Conservation (phyloP, 2,113 vertebrate genomes). For the Psettodes erumei region DNA sequence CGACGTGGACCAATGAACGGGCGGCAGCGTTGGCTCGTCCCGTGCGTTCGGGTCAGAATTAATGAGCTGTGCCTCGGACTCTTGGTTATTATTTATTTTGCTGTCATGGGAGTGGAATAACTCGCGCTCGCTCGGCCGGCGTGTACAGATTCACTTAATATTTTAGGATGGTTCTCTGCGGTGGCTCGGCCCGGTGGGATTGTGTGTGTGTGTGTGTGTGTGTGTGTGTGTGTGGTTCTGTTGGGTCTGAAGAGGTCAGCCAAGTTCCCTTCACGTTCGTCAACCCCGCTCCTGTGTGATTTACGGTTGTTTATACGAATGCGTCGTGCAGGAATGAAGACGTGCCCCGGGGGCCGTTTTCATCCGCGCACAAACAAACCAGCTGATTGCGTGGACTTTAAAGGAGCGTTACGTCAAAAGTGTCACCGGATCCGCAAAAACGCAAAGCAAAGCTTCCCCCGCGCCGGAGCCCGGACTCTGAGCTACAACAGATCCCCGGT, state of each 20-base stretch:
- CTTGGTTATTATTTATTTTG: conserved; percentile 23
- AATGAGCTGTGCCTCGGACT: conserved; percentile 53
- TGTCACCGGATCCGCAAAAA: no score
- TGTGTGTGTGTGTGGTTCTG: no score
- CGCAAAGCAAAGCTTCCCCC: no score
- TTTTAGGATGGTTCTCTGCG: conserved; percentile 22
- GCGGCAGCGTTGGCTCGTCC: conserved; percentile 1
- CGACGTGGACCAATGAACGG: background rate
- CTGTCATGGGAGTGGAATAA: conserved; percentile 25
- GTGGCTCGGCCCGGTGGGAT: no score
- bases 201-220: no score
- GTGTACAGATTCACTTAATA: conserved; percentile 33
- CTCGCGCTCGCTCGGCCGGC: background rate
- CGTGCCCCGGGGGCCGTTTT: conserved; percentile 23
- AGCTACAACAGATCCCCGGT: no score
- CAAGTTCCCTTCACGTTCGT: conserved; percentile 45
- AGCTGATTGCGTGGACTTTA: conserved; percentile 28
- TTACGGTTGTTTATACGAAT: conserved; percentile 48
- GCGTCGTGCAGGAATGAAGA: conserved; percentile 2
- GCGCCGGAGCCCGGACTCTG: no score
- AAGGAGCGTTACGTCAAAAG: background rate
- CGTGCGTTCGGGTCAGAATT: conserved; percentile 10
- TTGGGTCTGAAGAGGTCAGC: conserved; percentile 11
- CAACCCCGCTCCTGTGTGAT: conserved; percentile 34
- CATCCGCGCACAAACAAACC: conserved; percentile 28